Base-by-base conservation (phyloP, 2,888 invertebrate species). In the Suillia variegata region DNA sequence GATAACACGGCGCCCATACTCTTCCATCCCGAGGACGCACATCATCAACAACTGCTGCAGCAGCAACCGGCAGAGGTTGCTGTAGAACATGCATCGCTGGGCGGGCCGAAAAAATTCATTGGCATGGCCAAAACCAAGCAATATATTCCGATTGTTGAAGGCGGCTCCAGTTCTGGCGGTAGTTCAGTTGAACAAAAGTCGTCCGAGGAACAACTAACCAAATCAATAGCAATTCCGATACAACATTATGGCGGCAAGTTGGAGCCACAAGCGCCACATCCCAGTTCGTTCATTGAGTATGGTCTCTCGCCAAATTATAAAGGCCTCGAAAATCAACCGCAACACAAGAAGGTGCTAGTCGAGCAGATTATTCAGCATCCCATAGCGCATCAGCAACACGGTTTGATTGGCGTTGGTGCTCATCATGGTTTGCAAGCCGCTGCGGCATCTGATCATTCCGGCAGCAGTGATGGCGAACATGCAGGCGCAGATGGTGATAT, bases 1-100 rank as follows among this genome's bases (percentile, higher is more conserved):
- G 76, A 79, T 26, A 80, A 67, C 58, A 80, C 77, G 0, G 73
- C 81, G 0, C 81, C 81, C 2, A 76, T 80, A 38, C 69, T 79
- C 3, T 82, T 82, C 49, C 80, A 79, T 59, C 77, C 77, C 1
- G 55, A 56, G 0, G 67, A 65, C 4, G 56, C 17, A 4, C 54
- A 57, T 13, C 15, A 2, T 10, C 42, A 18, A 1, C 13, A 55
- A 3, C 13, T 26, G 2, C 58, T 17, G 18, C 65, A 26, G 57
- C 56, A 53, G 21, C 54, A 59, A 2, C 56, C 59, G 5, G 56
- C 58, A 1, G n/a, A n/a, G n/a, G n/a, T n/a, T n/a, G 48, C 62
- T 3, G 38, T 57, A 1, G 66, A 63, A 6, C 63, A 67, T 8
- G 58, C 49, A 1, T 56, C 65, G 1, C 38, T 69, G 26, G 64